Conservation (phyloP, 2,797 vertebrate species). For the Hypotaenidia okinawae region DNA sequence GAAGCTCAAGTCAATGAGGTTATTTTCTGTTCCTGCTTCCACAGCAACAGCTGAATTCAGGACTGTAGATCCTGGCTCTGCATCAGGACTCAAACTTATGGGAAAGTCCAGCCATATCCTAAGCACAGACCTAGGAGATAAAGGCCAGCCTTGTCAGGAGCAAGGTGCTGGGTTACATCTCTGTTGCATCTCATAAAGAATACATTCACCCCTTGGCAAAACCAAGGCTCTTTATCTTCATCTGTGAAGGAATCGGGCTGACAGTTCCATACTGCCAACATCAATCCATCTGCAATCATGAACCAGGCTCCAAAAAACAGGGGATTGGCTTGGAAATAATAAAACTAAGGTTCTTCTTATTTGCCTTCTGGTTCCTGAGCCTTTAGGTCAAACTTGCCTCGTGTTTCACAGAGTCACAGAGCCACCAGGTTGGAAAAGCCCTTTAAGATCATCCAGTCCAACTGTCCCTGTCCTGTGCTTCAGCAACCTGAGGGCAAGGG, state of each 20-base stretch:
- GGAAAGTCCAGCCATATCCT: not conserved
- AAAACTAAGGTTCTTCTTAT: not conserved
- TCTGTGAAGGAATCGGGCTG: not conserved
- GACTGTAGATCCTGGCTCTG: slow-evolving; percentile 30
- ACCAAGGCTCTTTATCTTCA: slow-evolving; percentile 34
- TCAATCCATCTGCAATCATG: slow-evolving; percentile 17
- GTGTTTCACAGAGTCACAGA: not conserved
- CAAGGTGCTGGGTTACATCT: slow-evolving; percentile 56
- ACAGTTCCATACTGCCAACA: slow-evolving; percentile 28
- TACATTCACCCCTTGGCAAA: slow-evolving; percentile 55
- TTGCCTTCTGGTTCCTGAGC: slow-evolving; percentile 9
- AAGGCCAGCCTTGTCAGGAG: slow-evolving; percentile 42
- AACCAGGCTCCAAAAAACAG: not conserved
- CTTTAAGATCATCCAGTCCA: no score
- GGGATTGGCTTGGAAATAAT: not conserved
- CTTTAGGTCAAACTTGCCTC: not conserved
- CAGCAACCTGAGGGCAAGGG: slow-evolving; percentile 86
- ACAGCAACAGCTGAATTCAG: not conserved
- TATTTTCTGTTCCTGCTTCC: slow-evolving; percentile 6
- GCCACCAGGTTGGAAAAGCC: no score
- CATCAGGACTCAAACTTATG: slow-evolving; percentile 21
- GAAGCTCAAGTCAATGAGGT: slow-evolving; percentile 13
- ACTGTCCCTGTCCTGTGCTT: slow-evolving; percentile 77
- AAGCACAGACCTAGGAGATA: slow-evolving; percentile 44
- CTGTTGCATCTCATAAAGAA: slow-evolving; percentile 38